Conservation (phyloP, 2,797 vertebrate genomes). For the Arrhamphus sclerolepis region DNA sequence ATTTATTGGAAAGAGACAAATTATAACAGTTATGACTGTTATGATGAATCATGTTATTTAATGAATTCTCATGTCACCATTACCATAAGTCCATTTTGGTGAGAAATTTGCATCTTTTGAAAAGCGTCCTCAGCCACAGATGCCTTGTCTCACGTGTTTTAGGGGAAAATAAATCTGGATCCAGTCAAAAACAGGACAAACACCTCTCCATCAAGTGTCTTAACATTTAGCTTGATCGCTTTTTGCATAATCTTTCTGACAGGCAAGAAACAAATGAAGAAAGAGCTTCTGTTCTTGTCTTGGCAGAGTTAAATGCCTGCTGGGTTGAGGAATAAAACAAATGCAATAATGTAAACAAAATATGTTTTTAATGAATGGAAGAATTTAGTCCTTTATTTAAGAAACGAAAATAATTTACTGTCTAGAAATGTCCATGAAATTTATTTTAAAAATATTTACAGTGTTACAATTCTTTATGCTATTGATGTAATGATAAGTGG, state of each 20-base stretch:
- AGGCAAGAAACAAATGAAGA: background rate
- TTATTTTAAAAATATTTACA: background rate
- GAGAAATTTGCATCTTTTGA: background rate
- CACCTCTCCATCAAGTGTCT: background rate
- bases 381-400: background rate
- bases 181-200: background rate
- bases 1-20: too few species aligned
- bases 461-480: background rate
- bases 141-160: background rate
- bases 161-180: background rate
- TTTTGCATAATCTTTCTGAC: slow-evolving; percentile 1
- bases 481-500: too few species aligned
- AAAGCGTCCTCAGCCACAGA: background rate
- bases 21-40: too few species aligned
- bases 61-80: too few species aligned
- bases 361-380: background rate
- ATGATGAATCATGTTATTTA: too few species aligned
- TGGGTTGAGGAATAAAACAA: background rate
- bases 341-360: background rate
- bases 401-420: background rate
- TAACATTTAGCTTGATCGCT: background rate
- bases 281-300: background rate
- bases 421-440: background rate
- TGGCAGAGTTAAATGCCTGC: background rate
- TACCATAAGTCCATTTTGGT: too few species aligned